phyloP scores from a whole-genome alignment of 2,888 invertebrate genomes.

The Gymnoscelis rufifasciata region DNA sequence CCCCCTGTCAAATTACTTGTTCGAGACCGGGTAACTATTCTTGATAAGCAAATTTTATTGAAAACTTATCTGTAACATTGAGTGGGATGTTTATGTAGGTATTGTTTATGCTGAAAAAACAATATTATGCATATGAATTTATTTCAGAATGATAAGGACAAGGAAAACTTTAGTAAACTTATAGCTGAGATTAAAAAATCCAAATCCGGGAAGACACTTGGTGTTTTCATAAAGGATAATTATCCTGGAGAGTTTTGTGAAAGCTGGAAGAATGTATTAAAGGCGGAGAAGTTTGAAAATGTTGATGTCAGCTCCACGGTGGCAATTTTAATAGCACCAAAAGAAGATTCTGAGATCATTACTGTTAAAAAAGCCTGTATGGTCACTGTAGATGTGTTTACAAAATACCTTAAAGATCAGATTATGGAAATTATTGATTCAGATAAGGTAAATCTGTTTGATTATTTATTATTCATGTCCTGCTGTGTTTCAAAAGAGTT shows the following conservation, averaged over 20 bases:
- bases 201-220: conserved; percentile 92
- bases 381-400: conserved; percentile 96
- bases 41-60: not conserved
- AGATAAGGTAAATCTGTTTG: conserved; percentile 92
- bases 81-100: not conserved
- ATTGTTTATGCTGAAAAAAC: no score
- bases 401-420: conserved; percentile 97
- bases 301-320: conserved; percentile 91
- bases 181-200: conserved; percentile 91
- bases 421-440: conserved; percentile 99
- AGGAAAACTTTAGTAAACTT: conserved; percentile 89
- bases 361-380: conserved; percentile 95
- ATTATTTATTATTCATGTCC: no score
- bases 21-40: conserved; percentile 88
- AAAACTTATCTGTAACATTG: no score
- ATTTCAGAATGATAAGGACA: conserved; percentile 90
- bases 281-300: conserved; percentile 88
- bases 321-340: conserved; percentile 93
- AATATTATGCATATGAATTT: not conserved
- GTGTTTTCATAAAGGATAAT: conserved; percentile 95
- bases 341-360: conserved; percentile 95
- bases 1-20: conserved; percentile 91
- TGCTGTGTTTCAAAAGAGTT: no score
- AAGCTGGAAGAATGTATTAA: conserved; percentile 90
- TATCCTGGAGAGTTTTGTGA: conserved; percentile 96